phyloP scores from a whole-genome alignment of 1,140 invertebrate species.

The Drosophila sp. region DNA sequence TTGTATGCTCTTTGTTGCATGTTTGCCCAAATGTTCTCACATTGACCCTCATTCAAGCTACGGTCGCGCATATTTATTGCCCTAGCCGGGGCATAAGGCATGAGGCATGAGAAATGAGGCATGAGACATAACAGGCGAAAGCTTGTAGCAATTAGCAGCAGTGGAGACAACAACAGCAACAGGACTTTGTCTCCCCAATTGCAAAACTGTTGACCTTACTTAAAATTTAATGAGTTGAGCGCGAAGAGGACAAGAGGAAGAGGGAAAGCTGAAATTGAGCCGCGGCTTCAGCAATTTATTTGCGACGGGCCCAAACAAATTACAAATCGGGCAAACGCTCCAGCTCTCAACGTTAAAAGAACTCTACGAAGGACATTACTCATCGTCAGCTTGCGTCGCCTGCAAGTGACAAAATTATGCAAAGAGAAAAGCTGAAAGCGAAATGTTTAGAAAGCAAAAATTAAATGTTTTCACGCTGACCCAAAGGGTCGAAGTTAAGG shows the following conservation, averaged over 20 bases:
- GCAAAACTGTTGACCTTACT: conserved; percentile 62
- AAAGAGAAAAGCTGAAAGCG: conserved; percentile 9
- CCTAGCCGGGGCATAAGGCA: background rate
- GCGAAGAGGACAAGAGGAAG: conserved; percentile 3
- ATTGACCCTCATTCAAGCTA: conserved; percentile 65
- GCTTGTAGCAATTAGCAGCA: conserved; percentile 72
- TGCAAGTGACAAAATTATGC: conserved; percentile 60
- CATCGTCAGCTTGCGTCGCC: conserved; percentile 48
- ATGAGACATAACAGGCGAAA: background rate
- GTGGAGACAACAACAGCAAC: conserved; percentile 27
- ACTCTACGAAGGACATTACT: conserved; percentile 46
- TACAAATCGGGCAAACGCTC: conserved; percentile 43
- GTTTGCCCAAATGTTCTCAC: conserved; percentile 59
- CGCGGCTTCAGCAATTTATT: conserved; percentile 55
- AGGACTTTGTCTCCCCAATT: background rate
- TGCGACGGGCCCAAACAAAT: conserved; percentile 53
- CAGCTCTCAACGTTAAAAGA: background rate
- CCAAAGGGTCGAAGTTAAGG: conserved; percentile 16
- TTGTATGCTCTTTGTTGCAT: conserved; percentile 26
- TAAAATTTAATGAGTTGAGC: conserved; percentile 65
- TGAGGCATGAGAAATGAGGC: background rate
- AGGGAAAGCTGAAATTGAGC: conserved; percentile 31
- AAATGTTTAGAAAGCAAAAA: conserved; percentile 11
- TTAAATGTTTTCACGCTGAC: conserved; percentile 35
- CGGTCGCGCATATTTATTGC: conserved; percentile 57